Conservation (phyloP, 1,140 invertebrate species). For the Eubasilissa regina region DNA sequence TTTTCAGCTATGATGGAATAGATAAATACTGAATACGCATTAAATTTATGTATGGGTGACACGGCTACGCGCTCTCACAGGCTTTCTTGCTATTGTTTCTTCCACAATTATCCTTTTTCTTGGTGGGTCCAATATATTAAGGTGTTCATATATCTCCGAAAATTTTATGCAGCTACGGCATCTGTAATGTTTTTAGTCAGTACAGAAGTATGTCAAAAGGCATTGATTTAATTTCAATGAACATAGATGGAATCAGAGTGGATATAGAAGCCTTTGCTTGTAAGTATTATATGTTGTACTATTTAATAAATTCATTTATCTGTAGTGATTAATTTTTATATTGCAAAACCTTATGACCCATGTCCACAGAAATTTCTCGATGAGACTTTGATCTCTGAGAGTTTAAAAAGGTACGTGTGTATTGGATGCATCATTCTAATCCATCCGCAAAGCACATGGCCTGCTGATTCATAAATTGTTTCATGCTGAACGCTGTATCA, state of each 20-base stretch:
- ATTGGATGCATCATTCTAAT: too few relatives aligned
- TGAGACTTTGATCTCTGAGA: too few relatives aligned
- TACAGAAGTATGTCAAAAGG: neutral
- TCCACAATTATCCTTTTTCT: neutral
- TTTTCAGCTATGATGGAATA: neutral
- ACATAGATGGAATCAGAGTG: conserved; percentile 14
- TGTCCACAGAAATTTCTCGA: too few relatives aligned
- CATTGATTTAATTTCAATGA: conserved; percentile 1
- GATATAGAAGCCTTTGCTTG: conserved; percentile 29
- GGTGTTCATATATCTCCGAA: conserved; percentile 8
- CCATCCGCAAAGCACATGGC: too few relatives aligned
- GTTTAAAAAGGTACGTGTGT: too few relatives aligned
- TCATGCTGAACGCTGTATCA: too few relatives aligned
- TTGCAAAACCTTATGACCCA: too few relatives aligned
- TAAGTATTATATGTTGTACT: neutral
- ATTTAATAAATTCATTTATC: neutral
- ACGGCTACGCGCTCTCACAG: neutral
- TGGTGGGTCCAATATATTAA: conserved; percentile 33
- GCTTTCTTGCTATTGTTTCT: conserved; percentile 20
- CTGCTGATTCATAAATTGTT: too few relatives aligned
- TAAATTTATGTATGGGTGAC: neutral
- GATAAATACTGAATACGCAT: neutral
- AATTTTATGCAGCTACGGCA: conserved; percentile 5
- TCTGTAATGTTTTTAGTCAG: neutral
- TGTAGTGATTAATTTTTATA: too few relatives aligned